These are phyloP conservation scores for Cabera pusaria DNA, from an alignment of 2,888 invertebrate species.

Conservation along the genomic window DNA sequence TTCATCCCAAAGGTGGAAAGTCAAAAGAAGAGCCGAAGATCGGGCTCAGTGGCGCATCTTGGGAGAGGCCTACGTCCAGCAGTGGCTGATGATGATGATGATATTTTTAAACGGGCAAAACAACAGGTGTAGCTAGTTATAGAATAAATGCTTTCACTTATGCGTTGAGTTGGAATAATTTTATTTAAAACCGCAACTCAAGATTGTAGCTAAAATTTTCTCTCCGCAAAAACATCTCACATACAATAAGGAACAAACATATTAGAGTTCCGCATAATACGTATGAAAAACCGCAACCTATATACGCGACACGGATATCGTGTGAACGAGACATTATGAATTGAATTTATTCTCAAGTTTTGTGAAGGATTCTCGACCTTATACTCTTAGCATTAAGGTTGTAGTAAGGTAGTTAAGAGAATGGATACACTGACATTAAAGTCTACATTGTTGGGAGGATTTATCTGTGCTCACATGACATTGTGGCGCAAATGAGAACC, in stretches of 20 bases:
- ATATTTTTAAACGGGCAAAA: no score
- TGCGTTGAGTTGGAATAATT: no score
- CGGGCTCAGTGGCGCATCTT: no score
- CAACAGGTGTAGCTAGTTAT: no score
- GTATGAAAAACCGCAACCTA: slow-evolving; percentile 15
- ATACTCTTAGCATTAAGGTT: background rate
- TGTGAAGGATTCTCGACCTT: slow-evolving; percentile 1
- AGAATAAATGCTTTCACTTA: no score
- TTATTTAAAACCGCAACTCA: no score
- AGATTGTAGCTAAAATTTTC: no score
- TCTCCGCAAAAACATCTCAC: no score
- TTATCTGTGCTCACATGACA: slow-evolving; percentile 13
- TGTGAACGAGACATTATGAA: slow-evolving; percentile 24
- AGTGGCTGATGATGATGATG: no score
- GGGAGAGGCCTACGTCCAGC: no score
- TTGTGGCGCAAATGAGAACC: slow-evolving; percentile 12
- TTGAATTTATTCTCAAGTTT: slow-evolving; percentile 19
- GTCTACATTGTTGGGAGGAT: slow-evolving; percentile 22
- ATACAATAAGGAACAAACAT: slow-evolving; percentile 6
- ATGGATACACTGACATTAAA: slow-evolving; percentile 18
- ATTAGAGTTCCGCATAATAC: slow-evolving; percentile 13
- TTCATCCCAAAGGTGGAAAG: no score
- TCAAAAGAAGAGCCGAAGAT: no score
- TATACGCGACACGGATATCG: slow-evolving; percentile 27
- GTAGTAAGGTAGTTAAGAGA: slow-evolving; percentile 3